A percentile compares a stretch with the other conserved stretches of the same genome.
phyloP scores from a whole-genome alignment of 2,797 vertebrate species.

The Brachyrhaphis roseni region DNA sequence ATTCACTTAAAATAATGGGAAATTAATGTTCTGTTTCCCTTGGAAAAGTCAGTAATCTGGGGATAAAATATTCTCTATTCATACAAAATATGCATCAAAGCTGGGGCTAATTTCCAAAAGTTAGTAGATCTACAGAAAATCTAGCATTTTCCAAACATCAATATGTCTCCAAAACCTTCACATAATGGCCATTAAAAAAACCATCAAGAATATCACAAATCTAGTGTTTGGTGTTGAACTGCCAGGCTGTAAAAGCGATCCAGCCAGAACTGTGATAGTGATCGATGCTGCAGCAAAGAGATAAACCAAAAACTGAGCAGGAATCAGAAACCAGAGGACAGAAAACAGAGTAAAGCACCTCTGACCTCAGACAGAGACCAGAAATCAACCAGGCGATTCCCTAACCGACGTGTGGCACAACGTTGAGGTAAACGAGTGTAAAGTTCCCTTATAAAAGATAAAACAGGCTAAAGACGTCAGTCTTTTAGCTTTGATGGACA shows the following conservation, averaged over 20 bases:
- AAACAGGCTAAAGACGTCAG: neutral
- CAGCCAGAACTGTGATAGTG: neutral
- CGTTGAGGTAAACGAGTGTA: neutral
- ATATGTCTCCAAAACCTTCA: neutral
- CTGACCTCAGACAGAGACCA: neutral
- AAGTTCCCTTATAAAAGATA: neutral
- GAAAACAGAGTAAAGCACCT: neutral
- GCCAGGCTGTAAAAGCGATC: neutral
- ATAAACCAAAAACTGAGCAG: neutral
- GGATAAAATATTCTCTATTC: conserved; percentile 14
- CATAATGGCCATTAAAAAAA: neutral
- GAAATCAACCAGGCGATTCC: neutral
- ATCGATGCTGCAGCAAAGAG: neutral
- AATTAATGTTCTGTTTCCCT: conserved; percentile 3
- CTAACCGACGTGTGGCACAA: neutral
- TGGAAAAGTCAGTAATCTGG: conserved; percentile 27
- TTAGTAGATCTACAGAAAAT: neutral
- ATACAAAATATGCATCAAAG: conserved; percentile 10
- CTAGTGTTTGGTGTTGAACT: neutral
- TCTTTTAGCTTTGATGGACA: neutral
- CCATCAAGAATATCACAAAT: neutral
- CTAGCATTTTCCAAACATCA: neutral
- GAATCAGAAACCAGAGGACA: neutral
- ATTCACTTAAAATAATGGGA: conserved; percentile 18
- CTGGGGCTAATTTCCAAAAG: neutral